Conservation (phyloP, 2,113 vertebrate genomes). For the Poeciliopsis occidentalis region DNA sequence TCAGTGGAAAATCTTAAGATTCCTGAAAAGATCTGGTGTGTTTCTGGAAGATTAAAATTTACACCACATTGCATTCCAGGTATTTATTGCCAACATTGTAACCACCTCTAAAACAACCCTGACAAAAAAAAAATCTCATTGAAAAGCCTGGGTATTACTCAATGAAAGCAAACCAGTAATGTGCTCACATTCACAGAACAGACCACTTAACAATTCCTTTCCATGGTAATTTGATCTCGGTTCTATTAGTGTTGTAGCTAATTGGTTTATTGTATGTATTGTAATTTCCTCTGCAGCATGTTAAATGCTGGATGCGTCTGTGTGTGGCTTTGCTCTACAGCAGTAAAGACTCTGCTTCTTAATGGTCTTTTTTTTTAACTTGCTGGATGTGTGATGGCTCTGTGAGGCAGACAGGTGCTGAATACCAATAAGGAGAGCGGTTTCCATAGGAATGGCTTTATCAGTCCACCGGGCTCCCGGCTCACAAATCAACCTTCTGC, state of each 20-base stretch:
- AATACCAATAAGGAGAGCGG: conserved; percentile 67
- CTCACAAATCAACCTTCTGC: conserved; percentile 57
- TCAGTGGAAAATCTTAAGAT: background rate
- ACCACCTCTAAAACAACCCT: conserved; percentile 41
- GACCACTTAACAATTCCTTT: conserved; percentile 34
- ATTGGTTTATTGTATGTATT: conserved; percentile 49
- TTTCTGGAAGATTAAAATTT: background rate
- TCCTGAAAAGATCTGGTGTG: background rate
- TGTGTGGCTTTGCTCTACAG: conserved; percentile 40
- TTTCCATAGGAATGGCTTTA: conserved; percentile 54
- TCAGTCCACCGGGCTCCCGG: conserved; percentile 40
- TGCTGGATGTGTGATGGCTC: conserved; percentile 37
- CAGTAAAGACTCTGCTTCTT: conserved; percentile 51
- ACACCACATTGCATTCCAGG: background rate
- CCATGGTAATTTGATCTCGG: conserved; percentile 36
- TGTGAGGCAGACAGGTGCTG: conserved; percentile 51
- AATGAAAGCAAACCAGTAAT: conserved; percentile 27
- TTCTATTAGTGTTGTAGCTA: conserved; percentile 41
- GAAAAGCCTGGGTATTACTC: conserved; percentile 20
- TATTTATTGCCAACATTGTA: conserved; percentile 44
- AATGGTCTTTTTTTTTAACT: conserved; percentile 46
- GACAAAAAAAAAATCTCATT: conserved; percentile 43
- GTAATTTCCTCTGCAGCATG: conserved; percentile 51
- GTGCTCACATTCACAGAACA: conserved; percentile 14
- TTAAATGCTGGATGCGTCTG: conserved; percentile 30